Conservation (phyloP, 2,888 invertebrate species). For the Hylaea fasciaria region DNA sequence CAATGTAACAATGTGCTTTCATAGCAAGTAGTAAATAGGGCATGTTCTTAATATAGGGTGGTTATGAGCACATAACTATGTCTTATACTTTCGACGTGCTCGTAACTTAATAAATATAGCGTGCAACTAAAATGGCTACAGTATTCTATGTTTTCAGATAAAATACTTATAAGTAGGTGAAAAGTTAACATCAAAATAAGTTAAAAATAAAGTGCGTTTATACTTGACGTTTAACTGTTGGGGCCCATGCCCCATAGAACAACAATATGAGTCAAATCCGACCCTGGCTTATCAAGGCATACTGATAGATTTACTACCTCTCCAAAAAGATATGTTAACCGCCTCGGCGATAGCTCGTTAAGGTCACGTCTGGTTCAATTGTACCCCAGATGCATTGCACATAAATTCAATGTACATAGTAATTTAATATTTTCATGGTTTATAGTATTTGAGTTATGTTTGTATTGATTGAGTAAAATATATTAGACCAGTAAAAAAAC, state of each 20-base stretch:
- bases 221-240: no score
- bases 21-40: no score
- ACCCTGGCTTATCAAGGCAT: slow-evolving; percentile 13
- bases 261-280: background rate
- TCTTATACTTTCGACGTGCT: no score
- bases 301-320: slow-evolving; percentile 27
- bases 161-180: no score
- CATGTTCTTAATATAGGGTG: no score
- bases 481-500: background rate
- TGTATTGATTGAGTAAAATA: background rate
- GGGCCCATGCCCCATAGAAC: background rate
- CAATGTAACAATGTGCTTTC: no score
- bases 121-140: no score
- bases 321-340: slow-evolving; percentile 27
- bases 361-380: slow-evolving; percentile 16
- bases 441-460: slow-evolving; percentile 8
- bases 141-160: no score
- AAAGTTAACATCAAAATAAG: no score
- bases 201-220: no score
- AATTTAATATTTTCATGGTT: slow-evolving; percentile 13
- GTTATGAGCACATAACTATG: no score
- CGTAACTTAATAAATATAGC: no score
- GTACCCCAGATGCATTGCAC: slow-evolving; percentile 16
- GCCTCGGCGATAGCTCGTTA: slow-evolving; percentile 18
- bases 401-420: slow-evolving; percentile 17